A percentile compares a stretch with the other conserved stretches of the same genome.
phyloP scores from a whole-genome alignment of 2,797 vertebrate species.

The Loris lydekkerianus region DNA sequence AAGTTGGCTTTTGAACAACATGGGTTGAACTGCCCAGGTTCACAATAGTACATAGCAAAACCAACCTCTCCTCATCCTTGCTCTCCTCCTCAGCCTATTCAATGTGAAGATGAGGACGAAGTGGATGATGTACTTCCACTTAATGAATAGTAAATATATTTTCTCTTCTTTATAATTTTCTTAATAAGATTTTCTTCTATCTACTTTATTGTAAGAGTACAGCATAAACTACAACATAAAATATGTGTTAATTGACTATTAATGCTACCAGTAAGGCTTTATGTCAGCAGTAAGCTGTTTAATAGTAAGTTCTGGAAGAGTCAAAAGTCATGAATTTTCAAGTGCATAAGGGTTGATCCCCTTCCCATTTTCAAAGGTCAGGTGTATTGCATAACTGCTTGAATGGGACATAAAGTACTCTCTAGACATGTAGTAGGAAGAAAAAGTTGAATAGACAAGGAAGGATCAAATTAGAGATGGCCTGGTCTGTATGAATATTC shows the following conservation, averaged over 20 bases:
- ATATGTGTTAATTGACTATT: background rate
- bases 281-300: background rate
- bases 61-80: background rate
- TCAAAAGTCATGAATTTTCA: background rate
- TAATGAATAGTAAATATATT: background rate
- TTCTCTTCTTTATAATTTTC: background rate
- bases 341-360: background rate
- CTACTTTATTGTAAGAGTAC: background rate
- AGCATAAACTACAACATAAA: background rate
- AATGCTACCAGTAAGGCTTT: background rate
- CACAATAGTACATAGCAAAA: background rate
- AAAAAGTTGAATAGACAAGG: background rate
- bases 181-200: background rate
- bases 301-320: background rate
- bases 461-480: background rate
- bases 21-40: background rate
- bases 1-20: background rate
- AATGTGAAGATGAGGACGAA: background rate
- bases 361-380: background rate
- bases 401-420: background rate
- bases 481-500: background rate
- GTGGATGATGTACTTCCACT: background rate
- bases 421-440: background rate
- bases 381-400: background rate
- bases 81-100: background rate